phyloP scores from a whole-genome alignment of 2,888 invertebrate species.

The Embidobia sp. region DNA sequence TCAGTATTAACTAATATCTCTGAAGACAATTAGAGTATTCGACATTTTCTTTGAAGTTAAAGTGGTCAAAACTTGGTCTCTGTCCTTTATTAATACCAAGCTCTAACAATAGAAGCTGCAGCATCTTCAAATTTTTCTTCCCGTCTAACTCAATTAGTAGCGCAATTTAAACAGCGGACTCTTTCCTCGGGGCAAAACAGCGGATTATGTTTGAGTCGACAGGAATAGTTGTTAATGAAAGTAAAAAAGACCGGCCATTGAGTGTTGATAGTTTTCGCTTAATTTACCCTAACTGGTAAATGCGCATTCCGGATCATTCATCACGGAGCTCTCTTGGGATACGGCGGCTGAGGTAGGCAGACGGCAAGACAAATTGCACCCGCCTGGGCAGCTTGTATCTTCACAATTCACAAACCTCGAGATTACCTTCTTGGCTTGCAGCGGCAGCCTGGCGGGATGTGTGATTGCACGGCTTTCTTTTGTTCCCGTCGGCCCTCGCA shows the following conservation, averaged over 20 bases:
- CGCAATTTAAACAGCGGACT: too few relatives aligned
- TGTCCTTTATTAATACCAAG: too few relatives aligned
- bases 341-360: conserved; percentile 40
- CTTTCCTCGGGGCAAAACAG: too few relatives aligned
- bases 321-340: conserved; percentile 68
- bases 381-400: conserved; percentile 69
- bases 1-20: too few relatives aligned
- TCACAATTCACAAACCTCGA: conserved; percentile 65
- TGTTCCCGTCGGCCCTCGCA: conserved; percentile 22
- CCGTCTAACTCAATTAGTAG: too few relatives aligned
- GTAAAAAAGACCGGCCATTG: conserved; percentile 53
- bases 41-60: too few relatives aligned
- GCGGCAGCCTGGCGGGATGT: conserved; percentile 24
- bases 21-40: too few relatives aligned
- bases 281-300: conserved; percentile 73
- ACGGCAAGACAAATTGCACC: conserved; percentile 73
- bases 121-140: too few relatives aligned
- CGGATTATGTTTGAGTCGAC: conserved; percentile 5
- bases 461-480: conserved; percentile 50
- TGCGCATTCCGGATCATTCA: conserved; percentile 72
- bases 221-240: conserved; percentile 55
- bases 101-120: too few relatives aligned
- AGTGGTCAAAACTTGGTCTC: too few relatives aligned
- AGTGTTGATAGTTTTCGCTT: conserved; percentile 76
- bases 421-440: conserved; percentile 59